These are phyloP conservation scores for Papilio machaon DNA, from an alignment of 1,140 invertebrate genomes.

Conservation along the genomic window DNA sequence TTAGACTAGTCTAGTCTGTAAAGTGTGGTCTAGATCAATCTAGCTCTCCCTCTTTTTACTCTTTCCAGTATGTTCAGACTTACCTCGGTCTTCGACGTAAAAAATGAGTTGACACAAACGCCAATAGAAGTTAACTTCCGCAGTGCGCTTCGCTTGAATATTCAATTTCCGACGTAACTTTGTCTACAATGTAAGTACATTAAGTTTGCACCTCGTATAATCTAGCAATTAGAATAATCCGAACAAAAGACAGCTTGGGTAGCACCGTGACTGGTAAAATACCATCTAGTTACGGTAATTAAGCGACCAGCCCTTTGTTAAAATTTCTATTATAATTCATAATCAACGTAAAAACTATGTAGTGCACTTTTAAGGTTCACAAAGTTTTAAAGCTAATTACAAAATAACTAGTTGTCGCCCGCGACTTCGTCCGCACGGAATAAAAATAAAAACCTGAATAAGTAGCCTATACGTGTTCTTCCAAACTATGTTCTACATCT, in stretches of 20 bases:
- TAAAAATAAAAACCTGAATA: too few relatives aligned
- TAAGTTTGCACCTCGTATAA: background rate
- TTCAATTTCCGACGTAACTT: background rate
- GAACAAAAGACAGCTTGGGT: background rate
- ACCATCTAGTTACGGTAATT: background rate
- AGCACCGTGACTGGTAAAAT: background rate
- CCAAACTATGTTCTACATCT: too few relatives aligned
- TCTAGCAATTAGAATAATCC: constrained; percentile 5
- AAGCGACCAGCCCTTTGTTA: too few relatives aligned
- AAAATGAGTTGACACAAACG: background rate
- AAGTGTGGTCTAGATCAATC: background rate
- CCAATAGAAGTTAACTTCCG: background rate
- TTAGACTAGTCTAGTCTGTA: background rate
- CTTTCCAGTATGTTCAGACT: background rate
- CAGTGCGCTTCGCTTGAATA: constrained; percentile 3
- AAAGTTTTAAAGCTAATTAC: too few relatives aligned
- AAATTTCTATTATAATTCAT: too few relatives aligned
- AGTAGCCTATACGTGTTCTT: too few relatives aligned
- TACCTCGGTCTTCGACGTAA: background rate
- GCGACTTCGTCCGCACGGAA: too few relatives aligned
- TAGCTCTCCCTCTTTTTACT: background rate
- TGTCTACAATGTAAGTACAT: background rate
- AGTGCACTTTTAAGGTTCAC: too few relatives aligned
- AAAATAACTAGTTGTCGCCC: too few relatives aligned
- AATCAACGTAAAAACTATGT: too few relatives aligned